A percentile compares a stretch with the other conserved stretches of the same genome.
phyloP scores from a whole-genome alignment of 35 echinoderm and acorn worm species.

The Holothuria glaberrima region DNA sequence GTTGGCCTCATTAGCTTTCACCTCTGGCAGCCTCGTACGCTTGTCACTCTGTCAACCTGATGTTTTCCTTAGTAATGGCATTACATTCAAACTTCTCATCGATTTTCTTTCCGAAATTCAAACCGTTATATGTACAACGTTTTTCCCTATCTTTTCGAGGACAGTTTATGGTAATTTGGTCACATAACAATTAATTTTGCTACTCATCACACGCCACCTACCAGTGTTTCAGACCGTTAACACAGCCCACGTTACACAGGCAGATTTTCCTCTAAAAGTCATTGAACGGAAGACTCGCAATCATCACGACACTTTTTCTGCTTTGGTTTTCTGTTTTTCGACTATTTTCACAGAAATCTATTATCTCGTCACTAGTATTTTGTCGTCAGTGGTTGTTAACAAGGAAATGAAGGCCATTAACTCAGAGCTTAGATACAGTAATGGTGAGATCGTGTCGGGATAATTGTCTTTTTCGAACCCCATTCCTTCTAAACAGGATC shows the following conservation, averaged over 20 bases:
- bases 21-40: constrained; percentile 5
- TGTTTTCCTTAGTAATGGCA: constrained; percentile 39
- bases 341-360: neutral
- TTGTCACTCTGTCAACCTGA: constrained; percentile 13
- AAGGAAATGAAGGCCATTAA: constrained; percentile 34
- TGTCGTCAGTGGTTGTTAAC: constrained; percentile 36
- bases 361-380: constrained; percentile 18
- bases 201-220: constrained; percentile 18
- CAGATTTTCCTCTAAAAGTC: neutral
- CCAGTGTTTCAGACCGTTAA: constrained; percentile 8
- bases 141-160: neutral
- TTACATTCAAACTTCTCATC: constrained; percentile 33
- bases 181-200: constrained; percentile 45
- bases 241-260: constrained; percentile 15
- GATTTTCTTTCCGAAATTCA: constrained; percentile 30
- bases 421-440: constrained; percentile 26
- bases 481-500: too few relatives aligned
- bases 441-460: too few relatives aligned
- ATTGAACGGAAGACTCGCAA: constrained; percentile 22
- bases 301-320: neutral
- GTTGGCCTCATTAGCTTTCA: constrained; percentile 36
- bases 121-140: constrained; percentile 29
- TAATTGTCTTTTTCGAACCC: too few relatives aligned
- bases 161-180: constrained; percentile 48
- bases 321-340: neutral